phyloP scores from a whole-genome alignment of 1,140 invertebrate species.

The Trichonephila inaurata region DNA sequence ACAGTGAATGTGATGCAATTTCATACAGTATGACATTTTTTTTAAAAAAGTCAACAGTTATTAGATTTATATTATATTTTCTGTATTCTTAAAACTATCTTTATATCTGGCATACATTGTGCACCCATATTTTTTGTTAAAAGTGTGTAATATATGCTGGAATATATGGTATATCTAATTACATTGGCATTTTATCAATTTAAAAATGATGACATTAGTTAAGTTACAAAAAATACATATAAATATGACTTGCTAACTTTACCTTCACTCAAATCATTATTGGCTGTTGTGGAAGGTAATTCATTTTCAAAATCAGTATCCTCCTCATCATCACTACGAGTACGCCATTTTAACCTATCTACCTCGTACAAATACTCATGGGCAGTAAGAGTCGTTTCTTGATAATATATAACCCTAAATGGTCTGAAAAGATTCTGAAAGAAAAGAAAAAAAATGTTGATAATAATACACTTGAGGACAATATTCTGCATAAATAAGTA shows the following conservation, averaged over 20 bases:
- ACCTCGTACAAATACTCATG: slow-evolving; percentile 85
- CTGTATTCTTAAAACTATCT: too few relatives aligned
- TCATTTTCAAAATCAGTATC: slow-evolving; percentile 24
- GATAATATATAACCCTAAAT: slow-evolving; percentile 83
- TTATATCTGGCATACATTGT: too few relatives aligned
- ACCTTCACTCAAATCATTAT: neutral
- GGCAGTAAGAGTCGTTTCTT: slow-evolving; percentile 87
- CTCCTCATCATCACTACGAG: slow-evolving; percentile 78
- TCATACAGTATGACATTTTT: too few relatives aligned
- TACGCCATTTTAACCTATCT: slow-evolving; percentile 83
- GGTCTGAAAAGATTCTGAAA: slow-evolving; percentile 84
- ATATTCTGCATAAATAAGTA: neutral
- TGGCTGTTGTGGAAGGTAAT: neutral
- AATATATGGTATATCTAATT: too few relatives aligned
- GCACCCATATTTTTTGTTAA: too few relatives aligned
- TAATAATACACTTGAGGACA: neutral
- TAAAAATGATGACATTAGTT: too few relatives aligned
- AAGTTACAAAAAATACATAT: too few relatives aligned
- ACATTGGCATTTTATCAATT: too few relatives aligned
- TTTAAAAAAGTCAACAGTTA: too few relatives aligned
- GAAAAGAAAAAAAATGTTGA: slow-evolving; percentile 53
- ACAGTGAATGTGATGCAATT: too few relatives aligned
- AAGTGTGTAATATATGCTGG: too few relatives aligned
- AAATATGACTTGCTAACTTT: neutral
- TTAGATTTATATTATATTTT: too few relatives aligned